These are phyloP conservation scores for Malurus alboscapulatus DNA, from an alignment of 2,113 vertebrate species.

Conservation along the genomic window DNA sequence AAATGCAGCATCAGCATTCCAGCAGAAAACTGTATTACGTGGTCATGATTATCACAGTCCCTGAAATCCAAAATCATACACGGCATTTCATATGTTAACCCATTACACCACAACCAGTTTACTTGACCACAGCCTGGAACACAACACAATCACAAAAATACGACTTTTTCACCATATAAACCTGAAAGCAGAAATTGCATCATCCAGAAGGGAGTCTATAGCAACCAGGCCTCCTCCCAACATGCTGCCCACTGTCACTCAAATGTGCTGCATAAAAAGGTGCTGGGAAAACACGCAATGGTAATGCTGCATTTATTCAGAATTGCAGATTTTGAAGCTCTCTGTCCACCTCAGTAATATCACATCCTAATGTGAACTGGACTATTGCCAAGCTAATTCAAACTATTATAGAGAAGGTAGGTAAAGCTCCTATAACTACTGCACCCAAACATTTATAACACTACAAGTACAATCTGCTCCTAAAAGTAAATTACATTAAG, in stretches of 20 bases:
- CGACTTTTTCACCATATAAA: neutral
- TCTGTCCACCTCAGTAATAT: neutral
- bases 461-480: neutral
- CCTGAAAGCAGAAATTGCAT: neutral
- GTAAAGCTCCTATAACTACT: neutral
- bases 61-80: neutral
- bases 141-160: neutral
- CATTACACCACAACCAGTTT: neutral
- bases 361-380: neutral
- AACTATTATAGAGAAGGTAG: neutral
- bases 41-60: neutral
- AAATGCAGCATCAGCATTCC: neutral
- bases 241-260: neutral
- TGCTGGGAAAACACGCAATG: neutral
- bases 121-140: neutral
- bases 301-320: neutral
- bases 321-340: neutral
- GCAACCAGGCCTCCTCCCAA: neutral
- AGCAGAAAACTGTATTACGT: neutral
- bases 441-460: neutral
- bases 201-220: neutral
- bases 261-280: neutral
- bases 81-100: accelerated
- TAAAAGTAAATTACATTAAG: neutral
- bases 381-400: neutral